phyloP scores from a whole-genome alignment of 2,797 vertebrate species.

The Acanthurus tractus region DNA sequence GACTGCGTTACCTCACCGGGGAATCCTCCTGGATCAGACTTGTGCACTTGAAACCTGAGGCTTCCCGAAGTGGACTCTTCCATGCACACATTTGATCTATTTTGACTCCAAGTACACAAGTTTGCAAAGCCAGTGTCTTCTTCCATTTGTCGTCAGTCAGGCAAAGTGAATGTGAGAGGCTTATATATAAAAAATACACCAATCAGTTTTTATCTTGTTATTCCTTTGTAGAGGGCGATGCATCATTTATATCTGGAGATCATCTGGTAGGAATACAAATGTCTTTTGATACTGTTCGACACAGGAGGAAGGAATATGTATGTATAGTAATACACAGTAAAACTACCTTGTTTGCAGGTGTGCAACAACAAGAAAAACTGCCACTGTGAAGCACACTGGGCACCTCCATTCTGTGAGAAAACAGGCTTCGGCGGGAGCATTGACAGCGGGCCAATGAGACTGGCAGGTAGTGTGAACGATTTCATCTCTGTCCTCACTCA shows the following conservation, averaged over 20 bases:
- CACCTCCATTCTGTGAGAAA: slow-evolving; percentile 93
- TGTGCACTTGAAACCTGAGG: slow-evolving; percentile 57
- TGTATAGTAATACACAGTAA: not conserved
- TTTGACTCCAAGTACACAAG: slow-evolving; percentile 6
- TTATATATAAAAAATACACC: slow-evolving; percentile 35
- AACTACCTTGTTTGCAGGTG: slow-evolving; percentile 84
- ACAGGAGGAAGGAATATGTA: not conserved
- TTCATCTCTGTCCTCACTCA: slow-evolving; percentile 36
- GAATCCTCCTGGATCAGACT: slow-evolving; percentile 69
- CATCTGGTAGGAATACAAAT: slow-evolving; percentile 1
- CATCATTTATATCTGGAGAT: slow-evolving; percentile 15
- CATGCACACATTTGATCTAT: slow-evolving; percentile 70
- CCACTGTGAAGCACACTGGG: slow-evolving; percentile 96
- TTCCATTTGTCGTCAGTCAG: slow-evolving; percentile 8
- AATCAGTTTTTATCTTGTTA: slow-evolving; percentile 15
- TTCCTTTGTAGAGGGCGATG: not conserved
- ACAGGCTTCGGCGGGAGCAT: slow-evolving; percentile 94
- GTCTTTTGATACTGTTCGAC: not conserved
- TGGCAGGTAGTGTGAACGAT: slow-evolving; percentile 84
- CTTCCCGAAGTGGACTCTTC: slow-evolving; percentile 57
- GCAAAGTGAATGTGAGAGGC: slow-evolving; percentile 1
- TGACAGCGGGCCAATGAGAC: slow-evolving; percentile 94
- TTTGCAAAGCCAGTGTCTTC: slow-evolving; percentile 7
- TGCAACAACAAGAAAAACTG: slow-evolving; percentile 99
- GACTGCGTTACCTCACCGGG: slow-evolving; percentile 66